Evolutionary conservation across 2,888 invertebrate species (phyloP).

Genomic region (Dryadula phaetusa): DNA sequence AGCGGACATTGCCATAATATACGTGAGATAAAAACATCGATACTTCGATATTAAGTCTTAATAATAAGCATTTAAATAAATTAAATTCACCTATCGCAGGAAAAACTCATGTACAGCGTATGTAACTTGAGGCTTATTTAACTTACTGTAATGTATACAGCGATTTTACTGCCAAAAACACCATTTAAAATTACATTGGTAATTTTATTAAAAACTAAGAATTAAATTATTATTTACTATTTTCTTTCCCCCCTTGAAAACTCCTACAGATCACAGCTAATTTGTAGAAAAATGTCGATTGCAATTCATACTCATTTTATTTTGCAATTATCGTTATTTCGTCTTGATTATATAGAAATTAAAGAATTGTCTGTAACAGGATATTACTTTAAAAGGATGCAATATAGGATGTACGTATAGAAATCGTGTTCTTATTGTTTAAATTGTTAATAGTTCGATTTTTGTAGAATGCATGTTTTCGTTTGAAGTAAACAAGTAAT

Average conservation of each 20-base stretch:
- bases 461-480: neutral
- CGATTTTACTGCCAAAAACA: neutral
- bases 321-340: conserved; percentile 9
- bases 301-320: neutral
- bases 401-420: conserved; percentile 30
- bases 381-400: conserved; percentile 33
- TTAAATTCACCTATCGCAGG: neutral
- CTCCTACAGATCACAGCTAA: neutral
- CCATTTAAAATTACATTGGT: neutral
- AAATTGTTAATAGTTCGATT: conserved; percentile 13
- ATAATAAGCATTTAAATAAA: neutral
- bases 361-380: conserved; percentile 32
- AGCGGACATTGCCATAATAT: neutral
- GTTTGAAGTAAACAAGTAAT: conserved; percentile 10
- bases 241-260: neutral
- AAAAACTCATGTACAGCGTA: neutral
- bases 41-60: neutral
- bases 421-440: conserved; percentile 30
- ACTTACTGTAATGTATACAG: neutral
- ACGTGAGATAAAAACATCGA: neutral
- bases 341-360: conserved; percentile 18
- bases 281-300: conserved; percentile 3
- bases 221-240: neutral
- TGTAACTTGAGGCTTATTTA: neutral
- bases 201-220: neutral